Percentiles rank a stretch among this genome's conserved stretches.
Evolutionary conservation across 2,113 vertebrate species (phyloP).

Genomic region (Nibea coibor): DNA sequence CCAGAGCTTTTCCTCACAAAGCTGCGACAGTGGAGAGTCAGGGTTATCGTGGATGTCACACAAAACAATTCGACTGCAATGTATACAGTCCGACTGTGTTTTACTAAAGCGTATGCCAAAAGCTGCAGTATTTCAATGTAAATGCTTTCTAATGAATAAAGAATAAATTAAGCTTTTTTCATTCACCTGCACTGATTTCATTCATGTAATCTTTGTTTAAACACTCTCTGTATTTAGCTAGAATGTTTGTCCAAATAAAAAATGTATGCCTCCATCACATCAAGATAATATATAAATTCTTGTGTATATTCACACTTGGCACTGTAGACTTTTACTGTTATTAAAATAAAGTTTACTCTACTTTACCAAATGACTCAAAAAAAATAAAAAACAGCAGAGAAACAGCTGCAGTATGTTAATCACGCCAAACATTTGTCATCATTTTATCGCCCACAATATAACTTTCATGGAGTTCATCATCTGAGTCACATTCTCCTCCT

Average conservation of each 20-base stretch:
- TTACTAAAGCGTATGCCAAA: conserved; percentile 31
- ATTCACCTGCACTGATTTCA: conserved; percentile 31
- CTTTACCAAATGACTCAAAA: conserved; percentile 53
- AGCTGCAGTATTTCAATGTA: conserved; percentile 56
- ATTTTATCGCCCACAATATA: conserved; percentile 11
- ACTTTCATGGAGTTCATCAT: conserved; percentile 15
- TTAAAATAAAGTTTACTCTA: conserved; percentile 32
- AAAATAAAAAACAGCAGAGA: background rate
- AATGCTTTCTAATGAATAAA: conserved; percentile 55
- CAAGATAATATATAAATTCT: conserved; percentile 42
- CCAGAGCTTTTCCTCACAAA: background rate
- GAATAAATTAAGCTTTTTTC: conserved; percentile 28
- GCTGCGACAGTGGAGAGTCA: background rate
- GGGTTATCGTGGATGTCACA: background rate
- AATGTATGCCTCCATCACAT: conserved; percentile 56
- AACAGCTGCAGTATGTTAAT: conserved; percentile 3
- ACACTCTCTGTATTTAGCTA: conserved; percentile 36
- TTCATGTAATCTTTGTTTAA: conserved; percentile 47
- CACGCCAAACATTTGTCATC: background rate
- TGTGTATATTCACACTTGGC: conserved; percentile 34
- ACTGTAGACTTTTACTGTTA: conserved; percentile 48
- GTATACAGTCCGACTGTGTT: conserved; percentile 43
- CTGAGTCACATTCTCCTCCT: background rate
- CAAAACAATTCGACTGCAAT: conserved; percentile 34
- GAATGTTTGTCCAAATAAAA: conserved; percentile 59